Conservation (phyloP, 2,797 vertebrate genomes). For the Crax fasciolata region DNA sequence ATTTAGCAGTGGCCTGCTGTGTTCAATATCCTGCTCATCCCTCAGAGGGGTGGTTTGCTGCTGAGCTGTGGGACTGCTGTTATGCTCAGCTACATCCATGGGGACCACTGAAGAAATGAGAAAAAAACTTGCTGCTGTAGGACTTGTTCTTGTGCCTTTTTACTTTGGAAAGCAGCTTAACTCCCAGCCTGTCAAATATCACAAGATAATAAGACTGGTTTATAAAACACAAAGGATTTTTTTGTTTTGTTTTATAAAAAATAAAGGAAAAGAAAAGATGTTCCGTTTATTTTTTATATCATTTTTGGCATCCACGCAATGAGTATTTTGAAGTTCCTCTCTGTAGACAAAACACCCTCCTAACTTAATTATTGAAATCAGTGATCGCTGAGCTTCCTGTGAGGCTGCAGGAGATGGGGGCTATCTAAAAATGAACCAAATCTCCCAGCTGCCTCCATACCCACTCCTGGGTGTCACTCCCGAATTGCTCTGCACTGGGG, state of each 20-base stretch:
- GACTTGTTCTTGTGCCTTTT: not conserved
- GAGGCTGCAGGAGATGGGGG: not conserved
- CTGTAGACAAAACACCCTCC: not conserved
- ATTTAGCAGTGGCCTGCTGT: not conserved
- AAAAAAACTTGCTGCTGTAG: not conserved
- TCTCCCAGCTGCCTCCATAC: not conserved
- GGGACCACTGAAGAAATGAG: not conserved
- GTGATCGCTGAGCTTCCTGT: not conserved
- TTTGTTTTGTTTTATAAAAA: not conserved
- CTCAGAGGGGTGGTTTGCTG: not conserved
- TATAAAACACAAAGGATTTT: not conserved
- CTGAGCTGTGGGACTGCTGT: not conserved
- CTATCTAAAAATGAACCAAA: not conserved
- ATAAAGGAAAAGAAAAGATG: too few relatives aligned
- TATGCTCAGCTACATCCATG: not conserved
- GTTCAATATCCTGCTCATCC: not conserved
- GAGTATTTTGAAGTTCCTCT: not conserved
- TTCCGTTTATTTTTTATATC: not conserved
- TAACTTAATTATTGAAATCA: not conserved
- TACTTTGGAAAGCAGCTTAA: not conserved
- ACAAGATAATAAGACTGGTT: not conserved
- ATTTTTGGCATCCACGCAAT: not conserved
- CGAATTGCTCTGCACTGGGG: rapidly evolving
- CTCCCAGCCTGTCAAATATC: not conserved
- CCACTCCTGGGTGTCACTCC: rapidly evolving